Conservation (phyloP, 2,797 vertebrate genomes). For the Darevskia mixta region DNA sequence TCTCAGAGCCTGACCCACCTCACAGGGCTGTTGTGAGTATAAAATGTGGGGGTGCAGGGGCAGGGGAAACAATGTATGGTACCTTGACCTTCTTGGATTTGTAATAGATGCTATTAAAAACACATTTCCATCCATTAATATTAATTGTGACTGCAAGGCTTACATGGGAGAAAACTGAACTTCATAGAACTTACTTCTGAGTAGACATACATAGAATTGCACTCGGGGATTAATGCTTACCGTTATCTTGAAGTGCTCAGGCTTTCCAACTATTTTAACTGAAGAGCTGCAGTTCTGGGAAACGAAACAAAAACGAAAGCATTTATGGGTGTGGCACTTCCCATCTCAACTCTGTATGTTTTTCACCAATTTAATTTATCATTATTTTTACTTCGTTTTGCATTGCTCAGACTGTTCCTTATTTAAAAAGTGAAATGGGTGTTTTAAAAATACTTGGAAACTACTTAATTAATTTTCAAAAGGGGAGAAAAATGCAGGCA, state of each 20-base stretch:
- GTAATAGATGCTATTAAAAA: too few species aligned
- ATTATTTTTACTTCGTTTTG: not conserved
- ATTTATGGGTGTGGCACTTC: not conserved
- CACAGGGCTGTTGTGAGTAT: too few species aligned
- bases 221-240: not conserved
- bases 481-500: not conserved
- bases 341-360: not conserved
- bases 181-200: too few species aligned
- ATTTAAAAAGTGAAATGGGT: not conserved
- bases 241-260: not conserved
- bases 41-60: too few species aligned
- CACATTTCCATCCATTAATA: too few species aligned
- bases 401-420: not conserved
- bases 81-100: too few species aligned
- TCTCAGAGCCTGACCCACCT: too few species aligned
- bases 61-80: too few species aligned
- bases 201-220: not conserved
- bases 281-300: not conserved
- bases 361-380: too few species aligned
- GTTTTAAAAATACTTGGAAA: not conserved
- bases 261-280: not conserved
- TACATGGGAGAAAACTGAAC: too few species aligned
- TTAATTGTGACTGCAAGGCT: too few species aligned
- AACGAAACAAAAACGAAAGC: conserved; percentile 40
- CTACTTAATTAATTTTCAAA: not conserved